Percentiles rank a stretch among this genome's conserved stretches.
phyloP scores from a whole-genome alignment of 2,113 vertebrate species.

The Syngnathus floridae region DNA sequence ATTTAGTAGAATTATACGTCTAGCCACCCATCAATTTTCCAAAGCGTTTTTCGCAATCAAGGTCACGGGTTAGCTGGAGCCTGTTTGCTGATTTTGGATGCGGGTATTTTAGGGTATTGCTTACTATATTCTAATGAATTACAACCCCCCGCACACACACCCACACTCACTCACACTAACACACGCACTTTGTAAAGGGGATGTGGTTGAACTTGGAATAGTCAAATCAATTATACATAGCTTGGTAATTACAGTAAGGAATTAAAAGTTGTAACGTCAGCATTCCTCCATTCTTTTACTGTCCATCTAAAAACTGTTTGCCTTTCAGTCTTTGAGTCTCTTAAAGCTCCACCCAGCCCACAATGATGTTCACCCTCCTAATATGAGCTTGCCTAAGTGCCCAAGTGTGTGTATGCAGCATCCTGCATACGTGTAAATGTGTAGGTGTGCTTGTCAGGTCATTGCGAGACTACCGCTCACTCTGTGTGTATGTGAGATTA shows the following conservation, averaged over 20 bases:
- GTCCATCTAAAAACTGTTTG: conserved; percentile 35
- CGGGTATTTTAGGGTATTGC: not conserved
- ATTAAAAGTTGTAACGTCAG: conserved; percentile 73
- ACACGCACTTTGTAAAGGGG: conserved; percentile 66
- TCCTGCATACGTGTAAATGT: conserved; percentile 23
- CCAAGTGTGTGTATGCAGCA: conserved; percentile 34
- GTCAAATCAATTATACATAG: conserved; percentile 73
- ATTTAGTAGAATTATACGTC: not conserved
- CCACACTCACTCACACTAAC: conserved; percentile 22
- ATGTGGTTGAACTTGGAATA: conserved; percentile 39
- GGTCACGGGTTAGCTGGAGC: not conserved
- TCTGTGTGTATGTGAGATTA: conserved; percentile 6
- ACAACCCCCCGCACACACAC: conserved; percentile 42
- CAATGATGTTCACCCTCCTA: conserved; percentile 29
- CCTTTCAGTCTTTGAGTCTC: conserved; percentile 27
- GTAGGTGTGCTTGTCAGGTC: conserved; percentile 5
- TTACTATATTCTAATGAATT: conserved; percentile 53
- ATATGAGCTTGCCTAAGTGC: conserved; percentile 46
- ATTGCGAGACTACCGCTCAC: conserved; percentile 17
- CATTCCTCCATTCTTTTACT: conserved; percentile 31
- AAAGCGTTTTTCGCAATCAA: not conserved
- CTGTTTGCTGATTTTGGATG: not conserved
- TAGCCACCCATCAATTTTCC: not conserved
- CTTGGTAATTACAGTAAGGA: conserved; percentile 70
- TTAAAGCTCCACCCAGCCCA: conserved; percentile 43